Percentiles rank a stretch among this genome's conserved stretches.
These are phyloP conservation scores for Onychomys torridus DNA, from an alignment of 2,797 vertebrate genomes.

Conservation along the genomic window DNA sequence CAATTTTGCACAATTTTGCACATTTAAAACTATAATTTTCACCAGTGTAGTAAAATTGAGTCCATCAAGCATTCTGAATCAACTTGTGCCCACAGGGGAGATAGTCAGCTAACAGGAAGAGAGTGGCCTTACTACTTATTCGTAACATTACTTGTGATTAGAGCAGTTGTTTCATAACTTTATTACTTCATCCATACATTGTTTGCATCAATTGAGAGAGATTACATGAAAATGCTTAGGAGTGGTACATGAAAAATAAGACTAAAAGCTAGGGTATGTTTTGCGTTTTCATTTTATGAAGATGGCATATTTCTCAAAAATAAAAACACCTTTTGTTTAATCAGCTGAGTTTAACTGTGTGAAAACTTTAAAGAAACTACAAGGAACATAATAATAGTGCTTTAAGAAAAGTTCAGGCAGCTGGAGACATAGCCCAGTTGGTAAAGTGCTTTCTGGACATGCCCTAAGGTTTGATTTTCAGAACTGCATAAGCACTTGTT, in stretches of 20 bases:
- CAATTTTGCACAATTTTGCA: slow-evolving; percentile 46
- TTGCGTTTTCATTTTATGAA: slow-evolving; percentile 20
- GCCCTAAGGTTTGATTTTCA: background rate
- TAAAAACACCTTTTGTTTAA: background rate
- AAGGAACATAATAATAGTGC: background rate
- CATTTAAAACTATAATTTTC: slow-evolving; percentile 53
- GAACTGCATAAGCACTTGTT: background rate
- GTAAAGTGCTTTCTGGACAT: background rate
- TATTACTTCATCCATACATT: background rate
- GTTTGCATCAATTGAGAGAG: background rate
- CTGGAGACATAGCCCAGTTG: background rate
- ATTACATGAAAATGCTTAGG: slow-evolving; percentile 27
- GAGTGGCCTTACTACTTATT: background rate
- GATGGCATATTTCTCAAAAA: background rate
- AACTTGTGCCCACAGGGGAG: slow-evolving; percentile 11
- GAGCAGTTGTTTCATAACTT: slow-evolving; percentile 36
- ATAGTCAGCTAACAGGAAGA: slow-evolving; percentile 7
- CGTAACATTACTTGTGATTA: background rate
- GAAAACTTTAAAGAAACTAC: slow-evolving; percentile 26
- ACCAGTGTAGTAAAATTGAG: slow-evolving; percentile 46
- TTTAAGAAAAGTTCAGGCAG: background rate
- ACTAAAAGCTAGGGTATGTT: background rate
- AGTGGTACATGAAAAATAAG: slow-evolving; percentile 34
- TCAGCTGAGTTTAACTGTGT: background rate
- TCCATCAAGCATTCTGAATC: slow-evolving; percentile 42